Evolutionary conservation across 23 tunicate genomes (phyloP), one percentile per base, ranked within the genome.

Genomic region (Halocynthia roretzi): DNA sequence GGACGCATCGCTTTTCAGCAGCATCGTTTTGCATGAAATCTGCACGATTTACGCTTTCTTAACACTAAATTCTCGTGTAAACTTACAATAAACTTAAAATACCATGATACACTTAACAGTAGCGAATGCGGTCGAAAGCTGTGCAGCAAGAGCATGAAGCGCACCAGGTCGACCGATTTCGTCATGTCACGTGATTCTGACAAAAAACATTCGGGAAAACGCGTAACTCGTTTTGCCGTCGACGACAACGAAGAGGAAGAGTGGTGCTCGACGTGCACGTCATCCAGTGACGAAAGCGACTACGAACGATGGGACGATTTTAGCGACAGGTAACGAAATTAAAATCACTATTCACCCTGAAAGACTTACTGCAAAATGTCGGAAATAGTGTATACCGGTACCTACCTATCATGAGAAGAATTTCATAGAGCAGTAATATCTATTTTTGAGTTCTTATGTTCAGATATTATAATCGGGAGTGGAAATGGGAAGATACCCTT

Each of bases 191-290:
- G 77, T 40, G 72, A 56, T 0, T 23, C 73, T 17, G 55, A 75
- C 50, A 76, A 77, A 75, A 85, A 85, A 50, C 60, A 53, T 5
- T 31, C 44, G 44, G 53, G 66, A 48, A 70, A 81, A 65, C 71
- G 76, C 52, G 81, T 57, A 10, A 61, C 72, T 51, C 84, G 64
- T 63, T 79, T 75, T 8, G 53, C 66, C 10, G 64, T 72, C 22
- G 86, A 85, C 44, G 95, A 83, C 6, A 85, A 84, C 53, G 98
- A 92, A 22, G 87, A 86, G 15, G 91, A 87, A 56, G 95, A 87
- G 51, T 94, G 99, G 99, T 94, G 99, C 71, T 94, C 99, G 57
- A 94, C 99, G 17, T 94, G 99, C 62, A 94, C 99, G 54, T 94
- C 99, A 63, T 84, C 90, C 6, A 87, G 94, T 56, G 99, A 94